A percentile compares a stretch with the other conserved stretches of the same genome.
These are phyloP conservation scores for Chrysochloris asiatica DNA, from an alignment of 2,113 vertebrate species.

Conservation along the genomic window DNA sequence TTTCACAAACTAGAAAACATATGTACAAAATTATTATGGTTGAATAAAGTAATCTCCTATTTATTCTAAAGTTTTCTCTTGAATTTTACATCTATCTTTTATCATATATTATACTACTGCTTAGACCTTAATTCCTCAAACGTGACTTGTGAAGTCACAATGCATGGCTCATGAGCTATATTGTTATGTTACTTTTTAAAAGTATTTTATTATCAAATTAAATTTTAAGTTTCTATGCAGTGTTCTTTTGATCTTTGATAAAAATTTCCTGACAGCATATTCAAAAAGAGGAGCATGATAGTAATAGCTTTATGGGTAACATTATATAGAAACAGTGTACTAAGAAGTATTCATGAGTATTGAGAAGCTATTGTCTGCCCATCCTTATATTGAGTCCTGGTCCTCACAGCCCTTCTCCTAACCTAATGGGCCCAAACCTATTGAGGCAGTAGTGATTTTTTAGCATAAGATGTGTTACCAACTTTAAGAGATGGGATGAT, in stretches of 20 bases:
- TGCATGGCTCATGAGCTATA: neutral
- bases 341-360: neutral
- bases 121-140: neutral
- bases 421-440: rapidly evolving
- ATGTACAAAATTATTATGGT: neutral
- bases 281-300: neutral
- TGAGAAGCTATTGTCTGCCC: neutral
- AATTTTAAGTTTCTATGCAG: neutral
- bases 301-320: neutral
- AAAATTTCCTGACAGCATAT: neutral
- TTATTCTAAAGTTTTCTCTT: neutral
- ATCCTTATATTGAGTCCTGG: neutral
- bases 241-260: constrained; percentile 1
- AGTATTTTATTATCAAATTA: neutral
- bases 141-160: neutral
- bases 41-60: neutral
- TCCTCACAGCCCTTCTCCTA: neutral
- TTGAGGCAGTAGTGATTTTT: neutral
- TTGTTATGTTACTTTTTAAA: constrained; percentile 8
- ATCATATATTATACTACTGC: neutral
- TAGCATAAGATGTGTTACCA: neutral
- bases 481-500: neutral
- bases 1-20: constrained; percentile 16
- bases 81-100: neutral
- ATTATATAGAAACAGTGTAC: neutral